phyloP scores from a whole-genome alignment of 2,888 invertebrate genomes.

The Ornithoptera alexandrae region DNA sequence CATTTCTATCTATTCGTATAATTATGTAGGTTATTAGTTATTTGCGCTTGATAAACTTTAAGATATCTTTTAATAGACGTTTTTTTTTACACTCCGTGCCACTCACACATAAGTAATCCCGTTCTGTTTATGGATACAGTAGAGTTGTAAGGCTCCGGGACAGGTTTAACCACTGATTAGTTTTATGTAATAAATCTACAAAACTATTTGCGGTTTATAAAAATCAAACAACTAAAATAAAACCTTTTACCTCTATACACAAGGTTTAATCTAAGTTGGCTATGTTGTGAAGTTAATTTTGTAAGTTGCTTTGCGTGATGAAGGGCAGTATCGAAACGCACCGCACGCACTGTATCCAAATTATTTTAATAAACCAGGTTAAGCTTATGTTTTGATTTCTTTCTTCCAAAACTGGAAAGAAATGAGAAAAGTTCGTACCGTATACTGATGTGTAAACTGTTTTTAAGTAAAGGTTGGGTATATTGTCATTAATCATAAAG shows the following conservation, averaged over 20 bases:
- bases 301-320: conserved; percentile 60
- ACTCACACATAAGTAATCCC: conserved; percentile 51
- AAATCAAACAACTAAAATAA: conserved; percentile 1
- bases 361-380: conserved; percentile 77
- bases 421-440: conserved; percentile 32
- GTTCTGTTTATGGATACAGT: conserved; percentile 60
- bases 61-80: conserved; percentile 24
- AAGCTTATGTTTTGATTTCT: conserved; percentile 64
- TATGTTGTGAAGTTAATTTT: conserved; percentile 45
- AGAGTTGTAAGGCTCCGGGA: conserved; percentile 60
- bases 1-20: not conserved
- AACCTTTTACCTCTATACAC: conserved; percentile 21
- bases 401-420: conserved; percentile 34
- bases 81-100: conserved; percentile 53
- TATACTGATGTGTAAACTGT: too few relatives aligned
- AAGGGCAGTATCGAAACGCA: conserved; percentile 60
- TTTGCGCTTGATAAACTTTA: not conserved
- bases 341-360: conserved; percentile 74
- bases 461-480: too few relatives aligned
- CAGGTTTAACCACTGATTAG: conserved; percentile 68
- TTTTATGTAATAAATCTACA: conserved; percentile 40
- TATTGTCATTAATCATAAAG: not conserved
- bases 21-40: not conserved
- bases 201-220: conserved; percentile 28
- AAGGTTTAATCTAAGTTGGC: conserved; percentile 34